phyloP scores from a whole-genome alignment of 2,797 vertebrate genomes.

The Morus bassanus region DNA sequence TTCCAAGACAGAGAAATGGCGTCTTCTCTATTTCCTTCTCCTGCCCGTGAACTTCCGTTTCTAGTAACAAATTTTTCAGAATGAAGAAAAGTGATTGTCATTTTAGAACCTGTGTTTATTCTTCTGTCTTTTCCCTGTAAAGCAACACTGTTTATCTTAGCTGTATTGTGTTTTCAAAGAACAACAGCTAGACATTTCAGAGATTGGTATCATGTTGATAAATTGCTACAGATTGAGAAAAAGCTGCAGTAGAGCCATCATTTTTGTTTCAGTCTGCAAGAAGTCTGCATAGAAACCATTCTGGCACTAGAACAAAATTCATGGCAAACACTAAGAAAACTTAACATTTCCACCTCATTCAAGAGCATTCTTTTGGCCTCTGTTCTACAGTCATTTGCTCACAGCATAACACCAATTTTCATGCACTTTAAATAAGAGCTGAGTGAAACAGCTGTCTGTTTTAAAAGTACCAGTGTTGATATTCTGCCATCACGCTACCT shows the following conservation, averaged over 20 bases:
- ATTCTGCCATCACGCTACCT: background rate
- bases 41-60: background rate
- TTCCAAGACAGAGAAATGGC: background rate
- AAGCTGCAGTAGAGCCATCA: background rate
- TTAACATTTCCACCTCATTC: slow-evolving; percentile 38
- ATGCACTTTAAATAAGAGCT: background rate
- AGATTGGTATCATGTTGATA: slow-evolving; percentile 31
- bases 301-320: background rate
- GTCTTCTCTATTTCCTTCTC: background rate
- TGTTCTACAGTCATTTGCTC: slow-evolving; percentile 23
- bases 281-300: background rate
- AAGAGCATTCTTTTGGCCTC: slow-evolving; percentile 12
- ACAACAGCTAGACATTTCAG: slow-evolving; percentile 26
- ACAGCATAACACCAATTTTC: background rate
- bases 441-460: background rate
- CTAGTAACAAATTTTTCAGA: background rate
- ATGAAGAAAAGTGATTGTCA: background rate
- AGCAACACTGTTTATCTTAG: slow-evolving; percentile 10
- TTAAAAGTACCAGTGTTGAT: background rate
- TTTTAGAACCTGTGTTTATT: slow-evolving; percentile 16
- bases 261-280: background rate
- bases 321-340: slow-evolving; percentile 27
- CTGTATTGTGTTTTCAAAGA: slow-evolving; percentile 4
- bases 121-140: slow-evolving; percentile 6
- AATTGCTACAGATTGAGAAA: background rate